Evolutionary conservation across 92 coral and sea anemone genomes (phyloP).

Genomic region (Phenganax subtilis): DNA sequence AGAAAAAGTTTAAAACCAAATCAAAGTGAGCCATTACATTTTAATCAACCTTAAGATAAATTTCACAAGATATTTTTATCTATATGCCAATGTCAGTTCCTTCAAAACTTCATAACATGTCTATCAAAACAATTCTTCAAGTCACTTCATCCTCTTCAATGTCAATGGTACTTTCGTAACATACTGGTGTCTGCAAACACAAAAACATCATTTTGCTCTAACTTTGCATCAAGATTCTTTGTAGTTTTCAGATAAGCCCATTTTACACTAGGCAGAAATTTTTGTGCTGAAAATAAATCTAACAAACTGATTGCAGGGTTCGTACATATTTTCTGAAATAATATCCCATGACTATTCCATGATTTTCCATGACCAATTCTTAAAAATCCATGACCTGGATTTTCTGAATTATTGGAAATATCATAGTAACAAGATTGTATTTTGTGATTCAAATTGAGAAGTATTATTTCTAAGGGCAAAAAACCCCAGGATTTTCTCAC

Average conservation of each 20-base stretch:
- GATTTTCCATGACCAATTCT: too few species aligned
- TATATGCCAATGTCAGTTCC: background rate
- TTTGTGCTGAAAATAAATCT: too few species aligned
- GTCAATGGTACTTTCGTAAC: constrained; percentile 34
- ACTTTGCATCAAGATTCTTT: background rate
- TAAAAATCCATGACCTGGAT: too few species aligned
- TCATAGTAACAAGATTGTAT: too few species aligned
- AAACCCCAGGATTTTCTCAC: too few species aligned
- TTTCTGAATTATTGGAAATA: too few species aligned
- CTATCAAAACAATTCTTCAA: background rate
- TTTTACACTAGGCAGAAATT: too few species aligned
- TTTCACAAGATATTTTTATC: background rate
- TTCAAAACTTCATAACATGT: background rate
- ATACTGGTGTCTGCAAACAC: constrained; percentile 21
- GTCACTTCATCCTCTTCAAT: background rate
- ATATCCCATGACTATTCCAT: too few species aligned
- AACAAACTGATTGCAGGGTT: too few species aligned
- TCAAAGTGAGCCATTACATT: background rate
- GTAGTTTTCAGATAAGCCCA: background rate
- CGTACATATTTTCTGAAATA: too few species aligned
- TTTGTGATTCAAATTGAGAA: too few species aligned
- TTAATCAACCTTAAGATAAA: background rate
- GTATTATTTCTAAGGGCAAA: too few species aligned
- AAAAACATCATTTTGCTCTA: background rate
- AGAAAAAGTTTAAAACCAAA: background rate